Evolutionary conservation across 2,888 invertebrate species (phyloP), one percentile per base, ranked within the genome.

Genomic region (Melipona bicolor): DNA sequence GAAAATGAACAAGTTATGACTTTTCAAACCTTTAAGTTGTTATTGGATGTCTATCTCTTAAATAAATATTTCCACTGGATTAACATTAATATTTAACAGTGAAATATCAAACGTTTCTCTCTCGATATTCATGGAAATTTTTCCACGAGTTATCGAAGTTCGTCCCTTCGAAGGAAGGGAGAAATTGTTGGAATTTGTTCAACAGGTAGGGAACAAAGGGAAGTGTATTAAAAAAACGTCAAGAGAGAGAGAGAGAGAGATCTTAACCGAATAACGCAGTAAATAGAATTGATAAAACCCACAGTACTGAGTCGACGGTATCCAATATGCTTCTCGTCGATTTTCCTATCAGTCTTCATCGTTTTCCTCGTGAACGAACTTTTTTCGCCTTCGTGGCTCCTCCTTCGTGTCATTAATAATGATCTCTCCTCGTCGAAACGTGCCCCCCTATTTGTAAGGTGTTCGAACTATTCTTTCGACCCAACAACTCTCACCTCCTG

Each of bases 261-360:
- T 65, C 56, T 76, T 75, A 65, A 71, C 27, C 27, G 71, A 65
- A 65, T 54, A 43, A 79, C 43, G 85, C 85, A 84, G 87, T 88
- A 88, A 90, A 89, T 89, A 89, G 87, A 89, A 77, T 84, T 87
- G 88, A 89, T 87, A 87, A 88, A 88, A 43, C 87, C 82, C 87
- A 72, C 54, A 49, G 69, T 86, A 86, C 84, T 87, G 78, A 86
- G 32, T 82, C 80, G 84, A 89, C 74, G 81, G 71, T 77, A 83
- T 56, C 79, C 81, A 79, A 86, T 88, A 43, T 87, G 85, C 81
- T 87, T 80, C 61, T 61, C 64, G 70, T 49, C 43, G 64, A 79
- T 70, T 65, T 50, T 24, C 65, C 79, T 72, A 87, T 85, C 85
- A 85, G 74, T 87, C 81, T 85, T 85, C 82, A 80, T 88, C 81